Percentiles rank a stretch among this genome's conserved stretches.
phyloP scores from a whole-genome alignment of 2,113 vertebrate genomes.

The Oncorhynchus nerka region DNA sequence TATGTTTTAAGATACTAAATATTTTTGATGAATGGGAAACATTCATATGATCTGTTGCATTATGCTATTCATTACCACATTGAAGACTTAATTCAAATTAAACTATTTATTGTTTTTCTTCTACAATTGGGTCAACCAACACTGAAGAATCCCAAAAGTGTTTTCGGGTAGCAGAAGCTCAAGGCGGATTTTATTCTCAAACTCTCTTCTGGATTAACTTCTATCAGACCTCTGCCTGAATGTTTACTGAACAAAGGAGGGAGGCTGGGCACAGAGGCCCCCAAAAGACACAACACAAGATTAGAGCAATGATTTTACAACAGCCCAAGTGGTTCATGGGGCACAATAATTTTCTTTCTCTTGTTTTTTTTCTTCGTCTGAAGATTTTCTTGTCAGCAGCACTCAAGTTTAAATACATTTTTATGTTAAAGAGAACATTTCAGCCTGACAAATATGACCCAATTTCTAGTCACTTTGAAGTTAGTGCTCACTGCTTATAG shows the following conservation, averaged over 20 bases:
- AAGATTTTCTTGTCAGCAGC: conserved; percentile 25
- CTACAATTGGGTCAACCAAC: conserved; percentile 7
- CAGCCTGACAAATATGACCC: conserved; percentile 40
- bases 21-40: not conserved
- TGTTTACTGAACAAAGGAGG: conserved; percentile 15
- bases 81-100: not conserved
- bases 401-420: conserved; percentile 25
- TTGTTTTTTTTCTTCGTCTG: not conserved
- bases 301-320: conserved; percentile 16
- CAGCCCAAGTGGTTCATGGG: conserved; percentile 1
- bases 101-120: not conserved
- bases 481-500: not conserved
- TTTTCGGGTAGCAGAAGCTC: not conserved
- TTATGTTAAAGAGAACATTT: conserved; percentile 16
- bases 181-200: not conserved
- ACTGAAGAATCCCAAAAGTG: not conserved
- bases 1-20: not conserved
- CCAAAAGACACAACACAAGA: not conserved
- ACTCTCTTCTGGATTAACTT: conserved; percentile 20
- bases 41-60: not conserved
- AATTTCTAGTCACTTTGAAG: conserved; percentile 35
- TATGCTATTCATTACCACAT: not conserved
- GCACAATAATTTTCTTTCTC: not conserved
- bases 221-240: conserved; percentile 2
- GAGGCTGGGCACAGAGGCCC: conserved; percentile 1